Conservation (phyloP, 1,140 invertebrate species). For the Sitophilus oryzae region DNA sequence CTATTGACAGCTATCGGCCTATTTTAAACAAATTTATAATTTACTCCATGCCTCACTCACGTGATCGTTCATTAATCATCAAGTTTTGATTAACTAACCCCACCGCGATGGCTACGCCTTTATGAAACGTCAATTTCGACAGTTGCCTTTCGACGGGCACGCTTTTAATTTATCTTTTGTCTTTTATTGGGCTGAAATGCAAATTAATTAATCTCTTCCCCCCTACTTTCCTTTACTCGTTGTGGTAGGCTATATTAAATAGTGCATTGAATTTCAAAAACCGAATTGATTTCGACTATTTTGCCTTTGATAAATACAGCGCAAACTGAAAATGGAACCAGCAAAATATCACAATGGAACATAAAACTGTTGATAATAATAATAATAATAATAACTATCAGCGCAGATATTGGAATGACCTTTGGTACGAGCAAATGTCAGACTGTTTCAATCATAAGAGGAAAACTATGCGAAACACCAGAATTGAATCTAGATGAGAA, state of each 20-base stretch:
- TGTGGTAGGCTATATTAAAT: background rate
- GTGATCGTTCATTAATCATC: constrained; percentile 13
- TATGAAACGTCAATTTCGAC: constrained; percentile 10
- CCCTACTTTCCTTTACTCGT: background rate
- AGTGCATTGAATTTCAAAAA: background rate
- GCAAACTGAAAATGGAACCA: no score
- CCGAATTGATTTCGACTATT: background rate
- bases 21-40: no score
- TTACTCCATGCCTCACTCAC: background rate
- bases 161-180: constrained; percentile 15
- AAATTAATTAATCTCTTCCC: constrained; percentile 13
- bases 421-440: no score
- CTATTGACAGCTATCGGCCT: no score
- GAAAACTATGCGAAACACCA: no score
- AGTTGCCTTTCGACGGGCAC: constrained; percentile 4
- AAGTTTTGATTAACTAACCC: constrained; percentile 15
- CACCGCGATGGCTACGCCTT: background rate
- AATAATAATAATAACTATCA: no score
- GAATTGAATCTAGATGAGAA: no score
- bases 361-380: no score
- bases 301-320: no score
- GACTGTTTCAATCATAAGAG: no score
- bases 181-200: constrained; percentile 3
- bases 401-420: no score
- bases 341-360: no score